A percentile compares a stretch with the other conserved stretches of the same genome.
Evolutionary conservation across 2,113 vertebrate species (phyloP).

Genomic region (Macaca fascicularis): DNA sequence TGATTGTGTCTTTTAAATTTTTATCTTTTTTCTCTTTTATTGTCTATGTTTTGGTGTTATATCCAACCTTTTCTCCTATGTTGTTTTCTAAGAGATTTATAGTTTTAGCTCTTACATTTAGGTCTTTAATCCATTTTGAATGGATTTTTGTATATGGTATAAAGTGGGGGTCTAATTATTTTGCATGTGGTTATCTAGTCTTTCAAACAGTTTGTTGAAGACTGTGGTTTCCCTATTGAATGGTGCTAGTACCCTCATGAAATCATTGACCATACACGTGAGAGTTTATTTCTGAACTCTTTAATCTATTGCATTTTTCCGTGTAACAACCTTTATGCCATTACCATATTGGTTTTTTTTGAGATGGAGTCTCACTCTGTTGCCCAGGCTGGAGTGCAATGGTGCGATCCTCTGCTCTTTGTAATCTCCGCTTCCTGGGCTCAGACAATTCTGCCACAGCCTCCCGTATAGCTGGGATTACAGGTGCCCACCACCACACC

Average conservation of each 20-base stretch:
- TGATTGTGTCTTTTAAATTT: background rate
- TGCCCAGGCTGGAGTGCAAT: too few species aligned
- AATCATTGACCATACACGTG: background rate
- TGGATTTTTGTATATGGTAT: background rate
- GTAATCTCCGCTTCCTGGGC: too few species aligned
- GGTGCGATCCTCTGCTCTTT: too few species aligned
- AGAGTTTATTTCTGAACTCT: background rate
- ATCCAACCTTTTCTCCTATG: background rate
- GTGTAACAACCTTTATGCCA: background rate
- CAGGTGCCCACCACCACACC: too few species aligned
- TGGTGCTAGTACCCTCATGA: background rate
- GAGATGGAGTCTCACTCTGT: too few species aligned
- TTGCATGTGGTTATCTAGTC: background rate
- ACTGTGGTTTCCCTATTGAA: background rate
- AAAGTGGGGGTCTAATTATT: background rate
- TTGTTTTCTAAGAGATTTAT: background rate
- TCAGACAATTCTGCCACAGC: too few species aligned
- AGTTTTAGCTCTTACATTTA: background rate
- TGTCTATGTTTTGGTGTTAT: background rate
- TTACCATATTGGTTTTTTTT: background rate
- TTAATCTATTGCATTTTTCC: background rate
- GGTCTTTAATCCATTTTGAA: background rate
- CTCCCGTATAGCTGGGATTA: too few species aligned
- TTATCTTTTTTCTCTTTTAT: background rate
- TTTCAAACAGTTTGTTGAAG: background rate